phyloP scores from a whole-genome alignment of 2,888 invertebrate genomes.

The Craniophora ligustri region DNA sequence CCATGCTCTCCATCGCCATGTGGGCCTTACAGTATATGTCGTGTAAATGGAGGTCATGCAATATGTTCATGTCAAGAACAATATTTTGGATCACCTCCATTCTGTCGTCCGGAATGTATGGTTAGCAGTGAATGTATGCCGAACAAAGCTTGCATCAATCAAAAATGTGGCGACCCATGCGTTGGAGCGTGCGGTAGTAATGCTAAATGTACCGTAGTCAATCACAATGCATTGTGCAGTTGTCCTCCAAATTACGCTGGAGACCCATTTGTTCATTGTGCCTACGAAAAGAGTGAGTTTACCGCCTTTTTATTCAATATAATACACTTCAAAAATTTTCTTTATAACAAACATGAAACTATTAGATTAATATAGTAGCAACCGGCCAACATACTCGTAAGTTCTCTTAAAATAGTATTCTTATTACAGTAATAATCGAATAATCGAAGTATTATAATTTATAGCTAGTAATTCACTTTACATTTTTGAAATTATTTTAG shows the following conservation, averaged over 20 bases:
- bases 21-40: constrained; percentile 94
- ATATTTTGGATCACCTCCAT: constrained; percentile 93
- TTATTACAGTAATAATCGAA: too few species aligned
- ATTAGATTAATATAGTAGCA: too few species aligned
- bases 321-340: constrained; percentile 8
- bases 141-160: constrained; percentile 93
- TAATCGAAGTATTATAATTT: too few species aligned
- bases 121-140: constrained; percentile 94
- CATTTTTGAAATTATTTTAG: constrained; percentile 77
- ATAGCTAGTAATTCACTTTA: background rate
- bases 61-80: constrained; percentile 94
- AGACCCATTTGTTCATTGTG: constrained; percentile 94
- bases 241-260: constrained; percentile 93
- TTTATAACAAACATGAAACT: too few species aligned
- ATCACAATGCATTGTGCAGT: constrained; percentile 95
- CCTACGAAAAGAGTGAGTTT: constrained; percentile 91
- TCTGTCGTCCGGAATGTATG: constrained; percentile 94
- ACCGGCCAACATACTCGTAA: background rate
- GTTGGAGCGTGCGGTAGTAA: constrained; percentile 94
- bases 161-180: constrained; percentile 95
- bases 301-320: constrained; percentile 1
- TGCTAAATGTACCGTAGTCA: constrained; percentile 94
- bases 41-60: constrained; percentile 91
- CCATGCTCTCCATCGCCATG: constrained; percentile 92
- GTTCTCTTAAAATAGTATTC: too few species aligned